A percentile compares a stretch with the other conserved stretches of the same genome.
Conservation (phyloP, 2,888 invertebrate genomes). For the Arctia plantaginis region DNA sequence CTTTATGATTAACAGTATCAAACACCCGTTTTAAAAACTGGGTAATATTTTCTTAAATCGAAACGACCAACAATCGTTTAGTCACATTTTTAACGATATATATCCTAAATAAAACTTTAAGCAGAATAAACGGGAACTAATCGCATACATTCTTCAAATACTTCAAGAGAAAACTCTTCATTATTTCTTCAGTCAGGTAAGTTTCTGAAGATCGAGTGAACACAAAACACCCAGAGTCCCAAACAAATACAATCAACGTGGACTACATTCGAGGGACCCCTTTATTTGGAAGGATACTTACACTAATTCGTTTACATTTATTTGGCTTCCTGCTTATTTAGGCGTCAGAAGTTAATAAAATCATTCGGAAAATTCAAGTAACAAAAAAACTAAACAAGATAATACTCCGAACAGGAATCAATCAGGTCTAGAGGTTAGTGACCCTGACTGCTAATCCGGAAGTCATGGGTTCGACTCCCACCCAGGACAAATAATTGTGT, state of each 20-base stretch:
- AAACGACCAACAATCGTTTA: background rate
- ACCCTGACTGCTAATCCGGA: no score
- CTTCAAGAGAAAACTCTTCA: slow-evolving; percentile 24
- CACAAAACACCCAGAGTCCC: slow-evolving; percentile 40
- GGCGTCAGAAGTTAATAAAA: slow-evolving; percentile 14
- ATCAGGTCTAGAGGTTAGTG: no score
- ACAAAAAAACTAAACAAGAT: slow-evolving; percentile 5
- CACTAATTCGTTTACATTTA: slow-evolving; percentile 38
- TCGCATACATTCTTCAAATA: slow-evolving; percentile 17
- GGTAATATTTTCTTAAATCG: background rate
- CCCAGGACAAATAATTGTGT: no score
- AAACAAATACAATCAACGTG: slow-evolving; percentile 50
- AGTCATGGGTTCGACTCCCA: no score
- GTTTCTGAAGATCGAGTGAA: slow-evolving; percentile 25
- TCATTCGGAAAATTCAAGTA: slow-evolving; percentile 8
- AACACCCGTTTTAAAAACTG: background rate
- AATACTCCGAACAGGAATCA: background rate
- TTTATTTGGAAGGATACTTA: slow-evolving; percentile 44
- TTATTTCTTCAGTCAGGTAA: slow-evolving; percentile 45
- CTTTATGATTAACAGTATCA: background rate
- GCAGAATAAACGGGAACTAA: slow-evolving; percentile 33
- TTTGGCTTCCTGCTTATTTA: slow-evolving; percentile 18
- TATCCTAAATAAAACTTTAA: background rate
- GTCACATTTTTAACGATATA: background rate
- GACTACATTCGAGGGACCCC: slow-evolving; percentile 30